phyloP scores from a whole-genome alignment of 1,140 invertebrate species.

The Cherax quadricarinatus region DNA sequence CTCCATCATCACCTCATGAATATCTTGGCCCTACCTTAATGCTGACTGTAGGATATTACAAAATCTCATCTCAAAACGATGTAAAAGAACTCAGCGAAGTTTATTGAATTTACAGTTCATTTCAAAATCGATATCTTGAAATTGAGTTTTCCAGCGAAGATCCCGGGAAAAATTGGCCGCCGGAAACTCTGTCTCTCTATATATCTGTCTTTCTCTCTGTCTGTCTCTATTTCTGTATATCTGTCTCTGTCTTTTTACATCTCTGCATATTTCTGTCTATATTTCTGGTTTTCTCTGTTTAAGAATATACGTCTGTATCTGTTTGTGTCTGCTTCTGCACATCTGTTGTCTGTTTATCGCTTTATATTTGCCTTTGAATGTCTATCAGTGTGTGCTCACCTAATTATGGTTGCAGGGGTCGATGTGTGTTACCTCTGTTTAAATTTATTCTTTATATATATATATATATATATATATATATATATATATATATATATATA shows the following conservation, averaged over 20 bases:
- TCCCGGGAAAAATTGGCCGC: slow-evolving; percentile 38
- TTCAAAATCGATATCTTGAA: slow-evolving; percentile 58
- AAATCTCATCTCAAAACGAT: slow-evolving; percentile 54
- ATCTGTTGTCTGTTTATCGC: too few relatives aligned
- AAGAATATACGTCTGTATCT: too few relatives aligned
- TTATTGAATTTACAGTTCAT: slow-evolving; percentile 62
- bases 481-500: too few relatives aligned
- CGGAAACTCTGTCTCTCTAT: slow-evolving; percentile 14
- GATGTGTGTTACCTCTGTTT: too few relatives aligned
- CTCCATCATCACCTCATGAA: slow-evolving; percentile 5
- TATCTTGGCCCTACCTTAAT: slow-evolving; percentile 21
- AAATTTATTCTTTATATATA: too few relatives aligned
- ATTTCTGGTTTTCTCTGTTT: neutral
- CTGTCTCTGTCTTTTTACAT: neutral
- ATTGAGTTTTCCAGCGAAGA: slow-evolving; percentile 46
- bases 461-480: neutral
- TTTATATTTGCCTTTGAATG: too few relatives aligned
- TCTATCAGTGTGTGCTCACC: too few relatives aligned
- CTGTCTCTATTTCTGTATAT: neutral
- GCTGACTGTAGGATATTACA: slow-evolving; percentile 47
- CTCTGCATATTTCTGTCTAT: neutral
- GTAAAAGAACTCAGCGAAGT: slow-evolving; percentile 45
- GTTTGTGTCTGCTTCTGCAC: too few relatives aligned
- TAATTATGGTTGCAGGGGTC: too few relatives aligned
- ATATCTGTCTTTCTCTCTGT: neutral